phyloP scores from a whole-genome alignment of 2,113 vertebrate genomes.

The Nansenia antarctica region DNA sequence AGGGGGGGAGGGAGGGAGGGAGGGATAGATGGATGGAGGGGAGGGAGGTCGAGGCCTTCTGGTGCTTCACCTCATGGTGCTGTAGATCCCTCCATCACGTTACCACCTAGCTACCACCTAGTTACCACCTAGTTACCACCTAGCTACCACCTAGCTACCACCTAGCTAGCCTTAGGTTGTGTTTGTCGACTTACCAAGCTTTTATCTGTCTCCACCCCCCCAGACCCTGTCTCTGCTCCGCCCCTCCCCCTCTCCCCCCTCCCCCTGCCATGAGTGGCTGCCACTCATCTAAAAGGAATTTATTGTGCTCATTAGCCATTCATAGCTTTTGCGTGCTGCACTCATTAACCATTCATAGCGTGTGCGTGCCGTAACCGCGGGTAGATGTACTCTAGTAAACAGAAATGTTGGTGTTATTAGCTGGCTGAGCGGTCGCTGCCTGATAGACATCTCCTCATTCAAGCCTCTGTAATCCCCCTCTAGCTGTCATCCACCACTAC shows the following conservation, averaged over 20 bases:
- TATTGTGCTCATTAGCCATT: neutral
- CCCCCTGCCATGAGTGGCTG: no score
- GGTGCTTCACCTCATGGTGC: no score
- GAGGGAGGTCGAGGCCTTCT: neutral
- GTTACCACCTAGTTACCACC: no score
- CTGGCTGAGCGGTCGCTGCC: neutral
- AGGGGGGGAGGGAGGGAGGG: neutral
- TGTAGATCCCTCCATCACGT: no score
- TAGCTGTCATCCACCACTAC: neutral
- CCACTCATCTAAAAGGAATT: neutral
- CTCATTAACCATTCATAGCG: neutral
- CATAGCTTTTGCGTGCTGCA: neutral
- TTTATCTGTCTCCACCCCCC: no score
- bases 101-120: no score
- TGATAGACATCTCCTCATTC: neutral
- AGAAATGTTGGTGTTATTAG: neutral
- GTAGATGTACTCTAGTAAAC: conserved; percentile 1
- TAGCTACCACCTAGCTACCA: no score
- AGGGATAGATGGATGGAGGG: neutral
- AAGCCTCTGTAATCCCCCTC: neutral
- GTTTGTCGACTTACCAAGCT: no score
- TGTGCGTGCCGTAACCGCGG: no score
- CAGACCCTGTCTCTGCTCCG: no score
- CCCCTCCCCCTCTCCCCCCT: neutral
- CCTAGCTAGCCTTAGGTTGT: no score